Conservation (phyloP, 2,888 invertebrate genomes). For the Mesorhabditis spiculigera region DNA sequence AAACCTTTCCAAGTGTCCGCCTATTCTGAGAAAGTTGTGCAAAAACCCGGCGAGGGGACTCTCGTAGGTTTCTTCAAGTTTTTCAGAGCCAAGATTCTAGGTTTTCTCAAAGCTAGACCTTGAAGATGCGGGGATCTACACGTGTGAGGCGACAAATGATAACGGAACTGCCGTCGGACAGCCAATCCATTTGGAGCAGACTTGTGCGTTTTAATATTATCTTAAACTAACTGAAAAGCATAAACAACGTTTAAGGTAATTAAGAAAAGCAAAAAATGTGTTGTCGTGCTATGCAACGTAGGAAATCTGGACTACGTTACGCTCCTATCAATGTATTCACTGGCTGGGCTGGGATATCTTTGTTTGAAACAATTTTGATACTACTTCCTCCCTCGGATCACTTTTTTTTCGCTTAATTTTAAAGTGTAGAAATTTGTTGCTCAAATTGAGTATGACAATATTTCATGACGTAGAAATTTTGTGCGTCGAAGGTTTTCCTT, state of each 20-base stretch:
- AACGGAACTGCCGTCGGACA: slow-evolving; percentile 71
- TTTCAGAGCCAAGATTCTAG: slow-evolving; percentile 22
- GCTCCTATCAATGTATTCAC: no score
- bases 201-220: slow-evolving; percentile 43
- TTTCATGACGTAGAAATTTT: no score
- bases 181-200: slow-evolving; percentile 43
- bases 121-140: slow-evolving; percentile 49
- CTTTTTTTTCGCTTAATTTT: no score
- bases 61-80: slow-evolving; percentile 60
- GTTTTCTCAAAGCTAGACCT: slow-evolving; percentile 46
- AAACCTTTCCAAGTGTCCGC: slow-evolving; percentile 73
- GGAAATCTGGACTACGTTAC: no score
- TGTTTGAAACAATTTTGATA: no score
- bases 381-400: no score
- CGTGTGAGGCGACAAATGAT: slow-evolving; percentile 88
- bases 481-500: no score
- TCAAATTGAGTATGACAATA: no score
- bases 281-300: no score
- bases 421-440: no score
- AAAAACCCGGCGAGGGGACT: slow-evolving; percentile 88
- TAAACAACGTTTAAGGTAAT: background rate
- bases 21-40: slow-evolving; percentile 79
- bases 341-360: no score
- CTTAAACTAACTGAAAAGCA: background rate
- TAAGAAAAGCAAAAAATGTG: no score